A percentile compares a stretch with the other conserved stretches of the same genome.
Conservation (phyloP, 2,888 invertebrate genomes). For the Acheta domesticus region DNA sequence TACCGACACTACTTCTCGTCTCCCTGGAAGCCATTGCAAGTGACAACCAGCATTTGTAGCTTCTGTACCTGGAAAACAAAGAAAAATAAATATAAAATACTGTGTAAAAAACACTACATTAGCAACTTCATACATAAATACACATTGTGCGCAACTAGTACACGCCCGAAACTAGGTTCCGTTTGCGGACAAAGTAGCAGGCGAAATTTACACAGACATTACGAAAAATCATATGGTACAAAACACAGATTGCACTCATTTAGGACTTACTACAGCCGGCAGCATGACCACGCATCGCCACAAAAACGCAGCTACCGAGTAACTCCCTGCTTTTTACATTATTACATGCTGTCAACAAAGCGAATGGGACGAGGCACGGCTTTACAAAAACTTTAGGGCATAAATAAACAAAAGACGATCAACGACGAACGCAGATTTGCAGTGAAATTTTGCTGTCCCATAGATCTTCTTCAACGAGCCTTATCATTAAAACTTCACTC, state of each 20-base stretch:
- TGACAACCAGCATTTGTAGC: conserved; percentile 37
- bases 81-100: neutral
- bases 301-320: neutral
- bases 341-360: conserved; percentile 25
- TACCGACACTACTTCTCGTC: conserved; percentile 46
- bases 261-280: too few relatives aligned
- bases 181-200: neutral
- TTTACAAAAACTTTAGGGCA: conserved; percentile 32
- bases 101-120: neutral
- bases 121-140: neutral
- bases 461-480: neutral
- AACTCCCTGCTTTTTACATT: neutral
- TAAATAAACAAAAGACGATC: conserved; percentile 35
- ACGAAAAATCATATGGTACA: too few relatives aligned
- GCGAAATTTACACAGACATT: neutral
- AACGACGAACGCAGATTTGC: conserved; percentile 26
- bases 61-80: conserved; percentile 4
- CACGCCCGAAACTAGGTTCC: neutral
- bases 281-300: too few relatives aligned
- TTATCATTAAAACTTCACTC: neutral
- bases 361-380: conserved; percentile 23
- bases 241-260: too few relatives aligned
- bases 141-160: neutral
- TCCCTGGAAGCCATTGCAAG: conserved; percentile 51
- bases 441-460: neutral